Evolutionary conservation across 1,140 invertebrate genomes (phyloP), one percentile per base, ranked within the genome.

Genomic region (Teleogryllus occipitalis): DNA sequence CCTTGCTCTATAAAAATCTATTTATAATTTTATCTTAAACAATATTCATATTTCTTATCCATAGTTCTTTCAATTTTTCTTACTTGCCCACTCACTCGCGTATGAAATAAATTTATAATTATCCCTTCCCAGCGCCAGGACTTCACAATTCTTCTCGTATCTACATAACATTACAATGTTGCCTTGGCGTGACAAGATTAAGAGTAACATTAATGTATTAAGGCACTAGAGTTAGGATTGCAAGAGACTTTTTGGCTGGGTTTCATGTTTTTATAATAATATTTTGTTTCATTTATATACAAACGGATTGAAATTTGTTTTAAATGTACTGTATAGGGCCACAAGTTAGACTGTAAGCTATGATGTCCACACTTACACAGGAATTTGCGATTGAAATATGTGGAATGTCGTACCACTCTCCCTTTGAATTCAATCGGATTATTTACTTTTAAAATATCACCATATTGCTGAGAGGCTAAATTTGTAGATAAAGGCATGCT

Each of bases 191-290:
- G 46, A 48, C 76, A 77, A 49, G 48, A 48, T 14, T 10, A 54
- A 48, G 15, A 48, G 10, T 77, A 77, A 77, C 48, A 48, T 49
- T 65, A 65, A 77, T 49, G 21, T 49, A 77, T n/a, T 77, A 77
- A 77, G 76, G 76, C 76, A 77, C 76, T 77, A 48, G 76, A 77
- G 46, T 39, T 77, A 77, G 76, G 76, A 77, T 77, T 54, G 76
- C 47, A 77, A 54, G 47, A 77, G n/a, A 77, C 21, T 12, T 48
- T 76, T 77, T 77, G 76, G 76, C 76, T 77, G 76, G 76, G 76
- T 8, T 77, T 12, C 21, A 47, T 21, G 21, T 22, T 49, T 12
- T 49, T 77, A n/a, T 48, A 77, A 2, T 39, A 39, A 18, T 22
- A 47, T 47, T 54, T 18, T 6, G 14, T 77, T 77, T 15, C n/a